phyloP scores from a whole-genome alignment of 2,888 invertebrate species.

The Ophioninae sp. region DNA sequence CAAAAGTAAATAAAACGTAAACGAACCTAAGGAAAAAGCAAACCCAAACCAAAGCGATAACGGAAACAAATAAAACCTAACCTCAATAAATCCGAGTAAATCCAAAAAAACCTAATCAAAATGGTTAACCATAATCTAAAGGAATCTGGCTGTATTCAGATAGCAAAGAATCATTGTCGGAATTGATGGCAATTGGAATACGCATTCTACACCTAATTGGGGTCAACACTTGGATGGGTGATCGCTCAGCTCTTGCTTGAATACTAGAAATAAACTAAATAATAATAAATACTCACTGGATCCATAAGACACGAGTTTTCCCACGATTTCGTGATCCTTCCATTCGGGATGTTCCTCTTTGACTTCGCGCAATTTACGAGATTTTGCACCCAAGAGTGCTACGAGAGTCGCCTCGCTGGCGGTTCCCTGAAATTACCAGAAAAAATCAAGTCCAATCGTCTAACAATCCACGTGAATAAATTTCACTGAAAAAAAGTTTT shows the following conservation, averaged over 20 bases:
- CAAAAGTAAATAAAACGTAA: no score
- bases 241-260: neutral
- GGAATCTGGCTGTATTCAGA: no score
- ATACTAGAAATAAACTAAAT: neutral
- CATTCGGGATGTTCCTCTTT: conserved; percentile 89
- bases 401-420: conserved; percentile 97
- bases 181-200: neutral
- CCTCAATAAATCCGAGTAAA: neutral
- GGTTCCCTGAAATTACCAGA: conserved; percentile 85
- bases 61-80: neutral
- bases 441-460: neutral
- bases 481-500: no score
- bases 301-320: conserved; percentile 92
- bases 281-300: conserved; percentile 85
- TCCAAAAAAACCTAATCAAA: neutral
- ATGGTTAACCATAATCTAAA: no score
- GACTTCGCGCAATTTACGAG: conserved; percentile 85
- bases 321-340: conserved; percentile 87
- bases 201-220: neutral
- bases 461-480: neutral
- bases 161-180: no score
- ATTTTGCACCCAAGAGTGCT: conserved; percentile 94
- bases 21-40: no score
- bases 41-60: no score
- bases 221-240: neutral